Conservation (phyloP, 2,797 vertebrate genomes). For the Peromyscus melanophrys region DNA sequence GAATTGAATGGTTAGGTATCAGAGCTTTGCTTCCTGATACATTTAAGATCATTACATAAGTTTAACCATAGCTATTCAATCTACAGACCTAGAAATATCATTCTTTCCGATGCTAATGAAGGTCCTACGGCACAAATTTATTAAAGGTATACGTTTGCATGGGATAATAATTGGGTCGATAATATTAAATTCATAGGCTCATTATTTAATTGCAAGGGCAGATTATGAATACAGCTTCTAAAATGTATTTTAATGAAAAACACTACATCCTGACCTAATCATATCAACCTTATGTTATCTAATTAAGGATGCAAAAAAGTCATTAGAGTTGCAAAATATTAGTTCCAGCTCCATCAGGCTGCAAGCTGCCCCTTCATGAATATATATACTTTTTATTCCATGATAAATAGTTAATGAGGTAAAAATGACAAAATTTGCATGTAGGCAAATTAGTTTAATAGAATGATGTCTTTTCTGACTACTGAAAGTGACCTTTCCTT, state of each 20-base stretch:
- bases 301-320: constrained; percentile 99
- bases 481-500: constrained; percentile 96
- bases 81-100: constrained; percentile 89
- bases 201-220: constrained; percentile 99
- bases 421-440: constrained; percentile 99
- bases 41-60: constrained; percentile 81
- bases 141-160: constrained; percentile 97
- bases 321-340: constrained; percentile 99
- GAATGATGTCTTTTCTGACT: constrained; percentile 95
- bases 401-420: constrained; percentile 99
- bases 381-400: constrained; percentile 93
- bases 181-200: constrained; percentile 97
- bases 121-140: constrained; percentile 97
- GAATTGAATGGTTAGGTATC: constrained; percentile 61
- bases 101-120: constrained; percentile 94
- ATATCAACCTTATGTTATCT: constrained; percentile 99
- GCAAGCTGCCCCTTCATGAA: constrained; percentile 96
- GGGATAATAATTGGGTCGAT: constrained; percentile 98
- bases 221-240: constrained; percentile 99
- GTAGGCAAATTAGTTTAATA: constrained; percentile 98
- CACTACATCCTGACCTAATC: constrained; percentile 99
- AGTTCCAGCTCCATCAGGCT: constrained; percentile 97
- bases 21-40: constrained; percentile 66
- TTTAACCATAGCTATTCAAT: constrained; percentile 84
- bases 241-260: constrained; percentile 99